These are phyloP conservation scores for Tenualosa ilisha DNA, from an alignment of 2,797 vertebrate species.

Conservation along the genomic window DNA sequence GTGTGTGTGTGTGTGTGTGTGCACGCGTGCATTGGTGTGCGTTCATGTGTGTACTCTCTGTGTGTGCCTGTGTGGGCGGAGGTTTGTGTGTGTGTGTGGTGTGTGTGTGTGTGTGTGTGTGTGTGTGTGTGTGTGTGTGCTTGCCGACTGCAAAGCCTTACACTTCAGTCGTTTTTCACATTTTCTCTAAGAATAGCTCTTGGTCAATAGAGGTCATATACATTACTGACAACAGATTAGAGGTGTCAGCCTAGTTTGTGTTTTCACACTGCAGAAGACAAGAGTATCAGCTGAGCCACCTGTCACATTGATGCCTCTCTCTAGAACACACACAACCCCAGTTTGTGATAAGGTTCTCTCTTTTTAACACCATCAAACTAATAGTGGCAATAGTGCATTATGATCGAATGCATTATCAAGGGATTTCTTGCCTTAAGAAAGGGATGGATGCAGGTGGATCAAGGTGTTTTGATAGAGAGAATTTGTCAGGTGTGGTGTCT, in stretches of 20 bases:
- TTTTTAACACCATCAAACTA: neutral
- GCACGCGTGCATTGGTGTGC: neutral
- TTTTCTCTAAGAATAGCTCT: constrained; percentile 20
- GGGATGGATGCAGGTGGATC: neutral
- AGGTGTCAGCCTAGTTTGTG: neutral
- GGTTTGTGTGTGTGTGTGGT: neutral
- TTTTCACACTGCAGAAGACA: neutral
- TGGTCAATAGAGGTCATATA: constrained; percentile 24
- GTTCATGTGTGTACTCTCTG: neutral
- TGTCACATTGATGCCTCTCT: neutral
- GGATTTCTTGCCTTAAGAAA: neutral
- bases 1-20: constrained; percentile 24
- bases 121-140: neutral
- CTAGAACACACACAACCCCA: neutral
- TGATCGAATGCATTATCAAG: neutral
- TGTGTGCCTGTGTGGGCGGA: neutral
- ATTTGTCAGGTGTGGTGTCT: neutral
- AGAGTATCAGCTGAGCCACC: neutral
- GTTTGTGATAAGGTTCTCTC: neutral
- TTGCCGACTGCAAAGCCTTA: constrained; percentile 30
- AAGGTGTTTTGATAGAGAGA: neutral
- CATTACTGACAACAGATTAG: constrained; percentile 33
- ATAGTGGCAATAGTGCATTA: too few species aligned
- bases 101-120: neutral
- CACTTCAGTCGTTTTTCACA: neutral